A percentile compares a stretch with the other conserved stretches of the same genome.
These are phyloP conservation scores for Spilosoma lubricipeda DNA, from an alignment of 2,888 invertebrate genomes.

Conservation along the genomic window DNA sequence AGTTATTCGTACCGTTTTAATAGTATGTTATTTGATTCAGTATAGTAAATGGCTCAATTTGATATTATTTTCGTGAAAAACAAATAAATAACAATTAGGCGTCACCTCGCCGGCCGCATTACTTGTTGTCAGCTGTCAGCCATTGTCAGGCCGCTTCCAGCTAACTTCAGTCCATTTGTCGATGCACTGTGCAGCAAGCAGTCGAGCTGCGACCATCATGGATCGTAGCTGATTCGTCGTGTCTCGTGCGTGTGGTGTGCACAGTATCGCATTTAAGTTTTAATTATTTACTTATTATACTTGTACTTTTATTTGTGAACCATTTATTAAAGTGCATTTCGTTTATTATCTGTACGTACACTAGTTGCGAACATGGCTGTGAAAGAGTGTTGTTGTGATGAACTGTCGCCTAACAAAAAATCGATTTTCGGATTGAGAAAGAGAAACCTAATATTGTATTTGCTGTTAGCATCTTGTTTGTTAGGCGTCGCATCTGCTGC, in stretches of 20 bases:
- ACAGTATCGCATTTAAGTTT: constrained; percentile 59
- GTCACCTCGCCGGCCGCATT: neutral
- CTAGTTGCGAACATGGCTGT: constrained; percentile 76
- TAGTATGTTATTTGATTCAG: neutral
- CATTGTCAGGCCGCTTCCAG: constrained; percentile 52
- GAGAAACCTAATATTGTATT: constrained; percentile 80
- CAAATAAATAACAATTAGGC: neutral
- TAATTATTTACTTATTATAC: constrained; percentile 50
- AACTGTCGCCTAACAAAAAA: constrained; percentile 83
- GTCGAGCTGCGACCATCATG: constrained; percentile 81
- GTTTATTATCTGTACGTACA: constrained; percentile 56
- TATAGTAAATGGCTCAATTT: neutral
- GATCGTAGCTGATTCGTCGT: constrained; percentile 75
- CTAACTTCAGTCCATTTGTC: constrained; percentile 62
- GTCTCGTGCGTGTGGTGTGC: constrained; percentile 62
- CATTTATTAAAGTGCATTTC: constrained; percentile 59
- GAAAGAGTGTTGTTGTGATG: constrained; percentile 82
- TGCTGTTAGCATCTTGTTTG: constrained; percentile 75
- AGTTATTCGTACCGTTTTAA: neutral
- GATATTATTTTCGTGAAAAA: neutral
- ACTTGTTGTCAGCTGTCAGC: neutral
- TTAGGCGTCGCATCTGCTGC: constrained; percentile 70
- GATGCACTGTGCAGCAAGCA: constrained; percentile 52
- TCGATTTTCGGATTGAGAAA: constrained; percentile 84
- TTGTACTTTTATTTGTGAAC: constrained; percentile 69